Evolutionary conservation across 1,140 invertebrate genomes (phyloP), one percentile per base, ranked within the genome.

Genomic region (Oryctes rhinoceros): DNA sequence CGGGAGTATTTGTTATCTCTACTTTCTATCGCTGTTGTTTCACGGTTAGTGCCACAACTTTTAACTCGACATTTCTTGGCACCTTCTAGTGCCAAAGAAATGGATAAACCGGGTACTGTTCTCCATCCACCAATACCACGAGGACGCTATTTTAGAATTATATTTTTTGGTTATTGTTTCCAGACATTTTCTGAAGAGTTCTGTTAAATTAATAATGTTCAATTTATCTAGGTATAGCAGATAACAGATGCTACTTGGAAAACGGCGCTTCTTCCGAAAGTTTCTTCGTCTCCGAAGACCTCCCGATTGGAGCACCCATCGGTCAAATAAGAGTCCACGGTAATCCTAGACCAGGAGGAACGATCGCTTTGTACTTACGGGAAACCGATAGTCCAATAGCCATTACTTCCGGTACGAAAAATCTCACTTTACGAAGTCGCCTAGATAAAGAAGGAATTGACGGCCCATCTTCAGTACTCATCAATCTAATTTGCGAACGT

Each of bases 261-360:
- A 96, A 94, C 83, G 96, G 96, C 37, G 95, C 94, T 37, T 96
- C 96, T 0, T 95, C 96, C 3, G 95, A 96, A 86, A 96, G 94
- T 86, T 96, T 97, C 85, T 95, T 96, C 86, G 95, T 97, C 80
- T 94, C 92, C 85, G 96, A 97, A 90, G 94, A 96, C 86, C 88
- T 93, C 18, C 90, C 92, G 11, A 92, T 97, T 47, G 95, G 95
- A 80, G 92, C 93, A 79, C 91, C 92, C 49, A 92, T 97, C 75
- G 95, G 86, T 78, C 81, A 92, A 15, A 86, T 97, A 20, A 91
- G 92, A 30, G 94, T 97, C 18, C 91, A 95, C 83, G 96, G 96
- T 0, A 94, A 97, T 89, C 92, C 95, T 7, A 89, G 91, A 53
- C 83, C 86, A 4, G 88, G 88, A 6, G 96, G 95, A 10, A 94